phyloP scores from a whole-genome alignment of 2,113 vertebrate species.

The Pycnonotus jocosus region DNA sequence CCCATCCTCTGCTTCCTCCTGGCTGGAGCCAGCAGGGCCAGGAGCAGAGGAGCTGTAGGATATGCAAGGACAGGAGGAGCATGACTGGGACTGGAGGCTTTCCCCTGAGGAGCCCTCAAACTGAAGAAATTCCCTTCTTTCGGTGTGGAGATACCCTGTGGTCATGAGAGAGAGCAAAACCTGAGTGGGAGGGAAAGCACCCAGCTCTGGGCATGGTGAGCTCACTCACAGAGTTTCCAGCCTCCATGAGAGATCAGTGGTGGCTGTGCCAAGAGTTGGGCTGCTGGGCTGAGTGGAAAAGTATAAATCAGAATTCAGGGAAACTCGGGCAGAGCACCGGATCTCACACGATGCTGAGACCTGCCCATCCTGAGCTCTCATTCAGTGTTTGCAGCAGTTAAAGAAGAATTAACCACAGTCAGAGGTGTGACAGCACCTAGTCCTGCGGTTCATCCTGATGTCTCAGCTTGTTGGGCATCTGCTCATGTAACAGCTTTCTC shows the following conservation, averaged over 20 bases:
- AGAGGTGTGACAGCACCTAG: background rate
- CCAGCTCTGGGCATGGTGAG: background rate
- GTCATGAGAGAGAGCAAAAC: background rate
- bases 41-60: background rate
- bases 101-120: background rate
- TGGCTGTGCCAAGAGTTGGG: background rate
- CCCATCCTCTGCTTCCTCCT: background rate
- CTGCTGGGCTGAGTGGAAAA: background rate
- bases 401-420: background rate
- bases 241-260: background rate
- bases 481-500: background rate
- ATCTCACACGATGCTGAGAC: rapidly evolving
- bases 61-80: background rate
- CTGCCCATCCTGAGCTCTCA: background rate
- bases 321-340: background rate
- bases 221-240: background rate
- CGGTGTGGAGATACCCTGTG: background rate
- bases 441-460: background rate
- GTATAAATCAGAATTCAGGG: background rate
- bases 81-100: background rate
- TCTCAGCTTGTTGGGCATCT: background rate
- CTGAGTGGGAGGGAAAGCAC: background rate
- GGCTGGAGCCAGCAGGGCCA: background rate
- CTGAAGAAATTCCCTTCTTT: background rate
- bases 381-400: background rate